Percentiles rank a stretch among this genome's conserved stretches.
Conservation (phyloP, 2,888 invertebrate genomes). For the Heliconius sara region DNA sequence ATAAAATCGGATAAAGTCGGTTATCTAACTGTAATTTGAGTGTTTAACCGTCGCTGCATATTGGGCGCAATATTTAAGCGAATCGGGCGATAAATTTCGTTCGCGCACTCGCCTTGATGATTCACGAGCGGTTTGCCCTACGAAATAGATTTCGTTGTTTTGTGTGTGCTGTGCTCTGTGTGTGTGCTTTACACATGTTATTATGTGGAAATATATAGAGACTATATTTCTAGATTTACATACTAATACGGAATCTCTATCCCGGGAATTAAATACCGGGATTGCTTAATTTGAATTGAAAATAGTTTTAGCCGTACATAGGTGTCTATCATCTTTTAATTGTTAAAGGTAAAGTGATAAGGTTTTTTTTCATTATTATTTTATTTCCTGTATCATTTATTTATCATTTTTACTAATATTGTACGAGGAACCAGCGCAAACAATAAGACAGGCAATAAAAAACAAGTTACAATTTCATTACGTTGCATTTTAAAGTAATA, state of each 20-base stretch:
- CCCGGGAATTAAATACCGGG: neutral
- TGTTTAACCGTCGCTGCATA: conserved; percentile 48
- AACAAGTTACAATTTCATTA: conserved; percentile 56
- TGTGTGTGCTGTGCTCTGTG: conserved; percentile 23
- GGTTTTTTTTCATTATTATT: neutral
- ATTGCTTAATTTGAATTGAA: neutral
- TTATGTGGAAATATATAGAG: conserved; percentile 1
- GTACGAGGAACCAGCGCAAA: conserved; percentile 26
- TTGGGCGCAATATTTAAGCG: conserved; percentile 48
- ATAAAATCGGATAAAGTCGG: conserved; percentile 41
- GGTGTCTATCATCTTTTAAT: neutral
- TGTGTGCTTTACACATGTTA: conserved; percentile 24
- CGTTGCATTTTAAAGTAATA: conserved; percentile 60
- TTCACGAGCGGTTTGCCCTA: conserved; percentile 42
- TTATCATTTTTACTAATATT: neutral
- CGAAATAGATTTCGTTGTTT: conserved; percentile 42
- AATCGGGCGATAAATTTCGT: conserved; percentile 47
- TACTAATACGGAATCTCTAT: too few species aligned
- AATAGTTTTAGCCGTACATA: neutral
- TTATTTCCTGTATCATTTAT: neutral
- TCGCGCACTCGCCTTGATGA: conserved; percentile 45
- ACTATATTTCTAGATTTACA: neutral
- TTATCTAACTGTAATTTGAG: conserved; percentile 45
- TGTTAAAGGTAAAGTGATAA: neutral
- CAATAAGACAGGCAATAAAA: conserved; percentile 41